Conservation (phyloP, 2,888 invertebrate species). For the Vesta saturnalis region DNA sequence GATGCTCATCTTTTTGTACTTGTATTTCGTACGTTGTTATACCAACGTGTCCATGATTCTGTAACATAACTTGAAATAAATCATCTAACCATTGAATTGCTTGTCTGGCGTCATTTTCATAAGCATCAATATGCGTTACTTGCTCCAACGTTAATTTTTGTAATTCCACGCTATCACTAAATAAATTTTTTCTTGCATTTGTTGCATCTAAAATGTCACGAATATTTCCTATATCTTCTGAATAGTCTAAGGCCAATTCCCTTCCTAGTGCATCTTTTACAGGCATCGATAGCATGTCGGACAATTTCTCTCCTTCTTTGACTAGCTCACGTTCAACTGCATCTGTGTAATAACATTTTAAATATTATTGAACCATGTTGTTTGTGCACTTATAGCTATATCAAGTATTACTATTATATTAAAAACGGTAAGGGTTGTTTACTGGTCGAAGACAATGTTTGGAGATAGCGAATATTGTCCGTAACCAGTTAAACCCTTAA, state of each 20-base stretch:
- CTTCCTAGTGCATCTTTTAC: slow-evolving; percentile 81
- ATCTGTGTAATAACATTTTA: slow-evolving; percentile 63
- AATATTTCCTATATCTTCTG: slow-evolving; percentile 77
- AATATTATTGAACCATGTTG: neutral
- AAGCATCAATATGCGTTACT: slow-evolving; percentile 77
- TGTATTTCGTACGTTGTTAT: slow-evolving; percentile 78
- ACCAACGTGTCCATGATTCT: slow-evolving; percentile 77
- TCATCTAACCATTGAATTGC: slow-evolving; percentile 82
- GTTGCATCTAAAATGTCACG: slow-evolving; percentile 76
- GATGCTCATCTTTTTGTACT: slow-evolving; percentile 77
- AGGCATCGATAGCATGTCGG: slow-evolving; percentile 80
- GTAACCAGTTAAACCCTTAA: no score
- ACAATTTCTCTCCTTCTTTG: slow-evolving; percentile 79
- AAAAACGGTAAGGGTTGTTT: no score
- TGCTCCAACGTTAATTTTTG: slow-evolving; percentile 82
- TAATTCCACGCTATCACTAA: slow-evolving; percentile 78
- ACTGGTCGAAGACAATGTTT: no score
- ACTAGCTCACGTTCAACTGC: slow-evolving; percentile 73
- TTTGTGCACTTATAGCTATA: no score
- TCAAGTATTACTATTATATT: no score
- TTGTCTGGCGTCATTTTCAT: slow-evolving; percentile 80
- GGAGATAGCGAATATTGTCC: no score
- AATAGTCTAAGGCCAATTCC: slow-evolving; percentile 75
- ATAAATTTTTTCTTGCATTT: slow-evolving; percentile 74
- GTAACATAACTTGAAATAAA: slow-evolving; percentile 75